A percentile compares a stretch with the other conserved stretches of the same genome.
These are phyloP conservation scores for Hiodon tergisus DNA, from an alignment of 2,113 vertebrate genomes.

Conservation along the genomic window DNA sequence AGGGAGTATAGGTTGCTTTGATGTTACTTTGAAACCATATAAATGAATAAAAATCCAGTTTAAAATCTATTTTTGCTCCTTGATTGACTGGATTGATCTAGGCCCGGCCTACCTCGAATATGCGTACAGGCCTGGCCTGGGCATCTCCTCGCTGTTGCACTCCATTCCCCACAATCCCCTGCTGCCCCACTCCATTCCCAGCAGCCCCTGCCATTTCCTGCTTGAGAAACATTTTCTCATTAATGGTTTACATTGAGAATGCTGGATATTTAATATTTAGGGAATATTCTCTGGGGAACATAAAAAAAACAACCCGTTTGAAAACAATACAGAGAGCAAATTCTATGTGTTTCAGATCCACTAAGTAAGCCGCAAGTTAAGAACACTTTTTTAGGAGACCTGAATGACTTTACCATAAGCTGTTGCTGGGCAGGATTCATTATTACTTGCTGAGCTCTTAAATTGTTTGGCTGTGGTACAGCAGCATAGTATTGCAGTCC, in stretches of 20 bases:
- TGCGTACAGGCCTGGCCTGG: not conserved
- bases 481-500: constrained; percentile 36
- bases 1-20: too few relatives aligned
- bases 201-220: not conserved
- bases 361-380: too few relatives aligned
- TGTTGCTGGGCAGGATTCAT: constrained; percentile 43
- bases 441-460: constrained; percentile 27
- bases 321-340: not conserved
- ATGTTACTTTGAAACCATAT: too few relatives aligned
- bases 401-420: constrained; percentile 33
- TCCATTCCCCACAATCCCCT: not conserved
- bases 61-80: too few relatives aligned
- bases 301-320: not conserved
- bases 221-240: not conserved
- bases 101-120: not conserved
- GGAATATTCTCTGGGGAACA: too few relatives aligned
- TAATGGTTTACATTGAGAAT: too few relatives aligned
- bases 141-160: not conserved
- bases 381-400: too few relatives aligned
- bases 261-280: not conserved
- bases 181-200: not conserved
- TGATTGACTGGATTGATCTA: not conserved
- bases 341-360: not conserved
- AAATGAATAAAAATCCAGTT: too few relatives aligned
- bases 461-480: constrained; percentile 32